phyloP scores from a whole-genome alignment of 2,113 vertebrate species.

The Planiliza haematocheilus region DNA sequence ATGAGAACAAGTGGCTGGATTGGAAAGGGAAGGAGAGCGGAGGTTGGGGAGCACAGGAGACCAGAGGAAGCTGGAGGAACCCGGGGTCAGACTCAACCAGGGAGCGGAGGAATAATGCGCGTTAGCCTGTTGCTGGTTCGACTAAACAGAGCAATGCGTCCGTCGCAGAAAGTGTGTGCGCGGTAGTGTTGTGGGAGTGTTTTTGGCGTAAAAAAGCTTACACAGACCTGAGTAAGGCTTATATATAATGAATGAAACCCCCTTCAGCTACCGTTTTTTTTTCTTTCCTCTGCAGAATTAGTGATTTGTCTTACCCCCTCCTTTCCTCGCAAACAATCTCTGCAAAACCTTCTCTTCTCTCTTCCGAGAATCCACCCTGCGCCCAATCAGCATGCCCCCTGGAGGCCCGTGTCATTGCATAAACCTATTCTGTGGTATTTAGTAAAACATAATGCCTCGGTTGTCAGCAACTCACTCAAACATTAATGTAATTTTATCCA shows the following conservation, averaged over 20 bases:
- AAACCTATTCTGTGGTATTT: conserved; percentile 46
- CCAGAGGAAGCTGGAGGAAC: conserved; percentile 21
- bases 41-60: conserved; percentile 14
- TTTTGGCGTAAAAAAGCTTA: conserved; percentile 71
- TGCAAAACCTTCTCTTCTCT: conserved; percentile 29
- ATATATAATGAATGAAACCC: conserved; percentile 78
- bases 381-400: conserved; percentile 27
- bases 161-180: conserved; percentile 40
- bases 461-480: conserved; percentile 41
- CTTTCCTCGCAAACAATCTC: conserved; percentile 35
- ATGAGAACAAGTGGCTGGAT: conserved; percentile 41
- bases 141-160: conserved; percentile 55
- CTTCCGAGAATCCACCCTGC: conserved; percentile 32
- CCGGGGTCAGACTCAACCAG: conserved; percentile 15
- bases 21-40: conserved; percentile 12
- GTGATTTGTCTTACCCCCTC: conserved; percentile 56
- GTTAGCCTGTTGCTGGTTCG: conserved; percentile 59
- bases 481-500: conserved; percentile 58
- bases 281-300: conserved; percentile 74
- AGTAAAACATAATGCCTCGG: conserved; percentile 32
- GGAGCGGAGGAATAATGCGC: conserved; percentile 8
- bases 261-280: conserved; percentile 68
- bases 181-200: conserved; percentile 51
- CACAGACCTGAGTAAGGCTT: conserved; percentile 73
- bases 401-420: conserved; percentile 41